Base-by-base conservation (phyloP, 2,888 invertebrate species). In the Aleiodes leptofemur region DNA sequence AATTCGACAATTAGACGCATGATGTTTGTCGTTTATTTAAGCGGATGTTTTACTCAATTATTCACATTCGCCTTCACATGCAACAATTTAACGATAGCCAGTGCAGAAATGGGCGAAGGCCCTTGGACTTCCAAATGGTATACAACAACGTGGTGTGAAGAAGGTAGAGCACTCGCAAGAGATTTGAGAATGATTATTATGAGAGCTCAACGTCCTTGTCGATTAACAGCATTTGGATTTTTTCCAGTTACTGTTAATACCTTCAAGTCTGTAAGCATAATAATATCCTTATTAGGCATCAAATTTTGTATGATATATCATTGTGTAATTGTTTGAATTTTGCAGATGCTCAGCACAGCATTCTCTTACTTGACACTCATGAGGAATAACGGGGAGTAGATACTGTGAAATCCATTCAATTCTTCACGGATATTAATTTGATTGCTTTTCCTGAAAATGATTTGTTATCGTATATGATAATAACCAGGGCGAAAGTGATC, bases 181-280 rank as follows among this genome's bases (percentile, higher is more conserved):
- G 79, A 79, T 64, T 11, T 83, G 3, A 59, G 79, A 11, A 13
- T 83, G 7, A n/a, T 82, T 7, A 72, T 81, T 11, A 70, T 77
- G 53, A 77, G 83, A 48, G 59, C 81, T 2, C 51, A 23, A 16
- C 77, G 74, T 8, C 73, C 82, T 0, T 82, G 79, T 69, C 69
- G 68, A 16, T 56, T 82, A 4, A 82, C 81, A 11, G 82, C 78
- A 56, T 75, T 74, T 29, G 81, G 81, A 48, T 82, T 82, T 51
- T 82, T 79, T 64, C 76, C 79, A 2, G 72, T 83, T 7, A 78
- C 82, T 4, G 76, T 83, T 69, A 76, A 81, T 55, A 80, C 82
- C 4, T 80, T 79, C 59, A 81, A 79, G 9, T 72, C 70, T 38
- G 82, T 76, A 14, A 34, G 34, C 34, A 34, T 6, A 34, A 34